Base-by-base conservation (phyloP, 2,113 vertebrate genomes). In the Callocephalon fimbriatum region DNA sequence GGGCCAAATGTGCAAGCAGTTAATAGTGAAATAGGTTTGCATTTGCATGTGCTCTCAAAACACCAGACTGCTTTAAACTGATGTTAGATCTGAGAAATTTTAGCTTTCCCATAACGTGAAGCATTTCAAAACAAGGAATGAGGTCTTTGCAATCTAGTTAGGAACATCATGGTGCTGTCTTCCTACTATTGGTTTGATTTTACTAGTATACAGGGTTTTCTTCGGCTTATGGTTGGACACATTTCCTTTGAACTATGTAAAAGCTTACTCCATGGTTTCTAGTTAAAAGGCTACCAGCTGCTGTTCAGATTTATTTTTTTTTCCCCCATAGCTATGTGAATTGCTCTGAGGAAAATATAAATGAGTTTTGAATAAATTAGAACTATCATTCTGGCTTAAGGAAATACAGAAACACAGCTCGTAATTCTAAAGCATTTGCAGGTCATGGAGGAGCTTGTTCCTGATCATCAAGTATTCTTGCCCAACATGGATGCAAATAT, bases 331-430 rank as follows among this genome's bases (percentile, higher is more conserved):
- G 40, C 15, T 82, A 2, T 92, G 23, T 83, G 45, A 88, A 62
- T 92, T 88, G 63, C 82, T 94, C 56, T 38, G 37, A 88, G 86
- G 32, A 77, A 94, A 93, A 87, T 56, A 76, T 51, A 89, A 71
- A 82, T 50, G 18, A 79, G 9, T 53, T 94, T 74, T 80, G 59
- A 93, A 67, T 90, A 83, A 71, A 81, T 90, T 78, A 78, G 32
- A 50, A 6, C 27, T 75, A 38, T 85, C 40, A 40, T 93, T 95
- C 71, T 95, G 47, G 29, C 38, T 81, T 87, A 58, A 94, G 80
- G 68, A 73, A 72, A 93, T 68, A 50, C 1, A 38, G 54, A 79
- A 90, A 94, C 42, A 42, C 40, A 86, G 27, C 18, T 14, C 5
- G 13, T 80, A 81, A 88, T 58, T 84, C 62, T 75, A 73, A 38